Conservation (phyloP, 2,797 vertebrate genomes). For the Sciurus carolinensis region DNA sequence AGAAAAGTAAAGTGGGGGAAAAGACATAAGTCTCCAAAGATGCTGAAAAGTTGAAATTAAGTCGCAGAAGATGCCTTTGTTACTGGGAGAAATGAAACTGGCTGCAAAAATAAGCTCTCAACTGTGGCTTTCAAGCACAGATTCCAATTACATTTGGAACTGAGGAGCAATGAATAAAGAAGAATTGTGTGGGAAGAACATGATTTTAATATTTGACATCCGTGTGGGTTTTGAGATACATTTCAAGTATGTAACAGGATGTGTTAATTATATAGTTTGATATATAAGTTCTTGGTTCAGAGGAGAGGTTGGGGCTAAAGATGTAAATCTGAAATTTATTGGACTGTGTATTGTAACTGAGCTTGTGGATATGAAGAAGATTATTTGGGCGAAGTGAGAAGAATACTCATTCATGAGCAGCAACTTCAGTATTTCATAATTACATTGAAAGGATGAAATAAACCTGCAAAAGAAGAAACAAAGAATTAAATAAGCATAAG, state of each 20-base stretch:
- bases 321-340: background rate
- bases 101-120: background rate
- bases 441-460: background rate
- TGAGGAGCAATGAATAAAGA: background rate
- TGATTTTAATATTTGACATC: conserved; percentile 13
- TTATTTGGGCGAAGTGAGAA: background rate
- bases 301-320: background rate
- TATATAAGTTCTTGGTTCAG: background rate
- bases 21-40: background rate
- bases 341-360: background rate
- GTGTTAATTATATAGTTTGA: background rate
- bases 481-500: background rate
- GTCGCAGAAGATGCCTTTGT: background rate
- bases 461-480: background rate
- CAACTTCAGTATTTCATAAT: background rate
- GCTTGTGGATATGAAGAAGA: background rate
- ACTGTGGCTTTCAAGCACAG: background rate
- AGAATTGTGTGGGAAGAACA: background rate
- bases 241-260: background rate
- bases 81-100: background rate
- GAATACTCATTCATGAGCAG: background rate
- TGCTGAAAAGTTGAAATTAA: background rate
- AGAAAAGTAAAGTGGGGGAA: background rate
- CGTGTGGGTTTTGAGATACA: background rate
- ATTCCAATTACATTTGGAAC: background rate